These are phyloP conservation scores for Dascyllus trimaculatus DNA, from an alignment of 2,113 vertebrate genomes.

Conservation along the genomic window DNA sequence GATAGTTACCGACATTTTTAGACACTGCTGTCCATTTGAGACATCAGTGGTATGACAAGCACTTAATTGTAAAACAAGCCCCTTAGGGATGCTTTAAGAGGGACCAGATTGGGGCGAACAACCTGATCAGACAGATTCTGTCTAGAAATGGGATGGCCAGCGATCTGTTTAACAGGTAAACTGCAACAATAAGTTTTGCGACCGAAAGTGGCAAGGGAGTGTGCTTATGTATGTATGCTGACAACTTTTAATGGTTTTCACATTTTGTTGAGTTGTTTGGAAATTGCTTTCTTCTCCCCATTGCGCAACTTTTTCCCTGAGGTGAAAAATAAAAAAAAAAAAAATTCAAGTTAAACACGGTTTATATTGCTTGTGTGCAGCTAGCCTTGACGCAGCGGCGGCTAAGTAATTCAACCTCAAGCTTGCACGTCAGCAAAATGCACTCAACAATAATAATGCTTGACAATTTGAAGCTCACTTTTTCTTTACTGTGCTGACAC, in stretches of 20 bases:
- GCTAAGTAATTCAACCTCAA: constrained; percentile 43
- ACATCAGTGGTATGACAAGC: background rate
- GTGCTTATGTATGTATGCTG: background rate
- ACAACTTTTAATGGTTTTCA: constrained; percentile 20
- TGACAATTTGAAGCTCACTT: constrained; percentile 40
- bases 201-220: background rate
- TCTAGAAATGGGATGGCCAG: background rate
- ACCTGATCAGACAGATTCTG: background rate
- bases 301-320: constrained; percentile 20
- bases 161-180: background rate
- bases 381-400: constrained; percentile 39
- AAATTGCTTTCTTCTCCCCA: constrained; percentile 14
- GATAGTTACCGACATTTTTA: background rate
- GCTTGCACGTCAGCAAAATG: constrained; percentile 62
- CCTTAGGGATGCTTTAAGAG: background rate
- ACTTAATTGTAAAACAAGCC: background rate
- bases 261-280: constrained; percentile 2
- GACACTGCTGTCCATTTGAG: rapidly evolving
- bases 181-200: background rate
- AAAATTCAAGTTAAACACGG: constrained; percentile 13
- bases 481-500: constrained; percentile 52
- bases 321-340: no score
- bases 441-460: constrained; percentile 57
- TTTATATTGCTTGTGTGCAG: constrained; percentile 20
- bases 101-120: background rate